phyloP scores from a whole-genome alignment of 2,113 vertebrate genomes.

The Rhabdomys dilectus region DNA sequence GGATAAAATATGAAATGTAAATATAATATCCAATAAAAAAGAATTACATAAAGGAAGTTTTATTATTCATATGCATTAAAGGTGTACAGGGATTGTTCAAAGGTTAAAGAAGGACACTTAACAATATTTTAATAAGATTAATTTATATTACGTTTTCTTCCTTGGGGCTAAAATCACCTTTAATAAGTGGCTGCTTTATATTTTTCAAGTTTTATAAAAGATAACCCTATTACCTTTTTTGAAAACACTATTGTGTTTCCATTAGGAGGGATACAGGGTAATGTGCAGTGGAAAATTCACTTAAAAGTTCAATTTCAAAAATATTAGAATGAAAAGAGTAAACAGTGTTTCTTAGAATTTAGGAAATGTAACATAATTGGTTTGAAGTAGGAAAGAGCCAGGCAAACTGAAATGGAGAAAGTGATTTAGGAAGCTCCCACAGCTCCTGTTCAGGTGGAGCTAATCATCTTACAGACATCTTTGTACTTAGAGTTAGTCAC shows the following conservation, averaged over 20 bases:
- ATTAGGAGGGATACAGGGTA: not conserved
- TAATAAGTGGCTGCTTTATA: not conserved
- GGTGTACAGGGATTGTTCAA: not conserved
- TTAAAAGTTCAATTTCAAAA: constrained; percentile 34
- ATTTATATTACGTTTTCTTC: not conserved
- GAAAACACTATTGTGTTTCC: not conserved
- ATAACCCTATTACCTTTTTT: not conserved
- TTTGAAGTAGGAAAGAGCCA: not conserved
- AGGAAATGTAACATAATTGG: not conserved
- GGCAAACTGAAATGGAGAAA: not conserved
- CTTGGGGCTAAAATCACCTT: not conserved
- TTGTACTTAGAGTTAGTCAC: constrained; percentile 42
- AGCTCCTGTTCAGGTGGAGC: not conserved
- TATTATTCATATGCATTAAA: not conserved
- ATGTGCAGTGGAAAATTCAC: not conserved
- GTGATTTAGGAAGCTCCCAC: too few species aligned
- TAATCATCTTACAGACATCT: not conserved
- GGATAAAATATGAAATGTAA: too few species aligned
- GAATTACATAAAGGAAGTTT: not conserved
- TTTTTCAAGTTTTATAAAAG: not conserved
- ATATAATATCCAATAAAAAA: too few species aligned
- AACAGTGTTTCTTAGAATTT: constrained; percentile 7
- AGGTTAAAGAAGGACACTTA: constrained; percentile 1
- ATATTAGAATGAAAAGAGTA: not conserved
- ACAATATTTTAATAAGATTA: not conserved